phyloP scores from a whole-genome alignment of 1,140 invertebrate genomes.

The Drosophila arawakana region DNA sequence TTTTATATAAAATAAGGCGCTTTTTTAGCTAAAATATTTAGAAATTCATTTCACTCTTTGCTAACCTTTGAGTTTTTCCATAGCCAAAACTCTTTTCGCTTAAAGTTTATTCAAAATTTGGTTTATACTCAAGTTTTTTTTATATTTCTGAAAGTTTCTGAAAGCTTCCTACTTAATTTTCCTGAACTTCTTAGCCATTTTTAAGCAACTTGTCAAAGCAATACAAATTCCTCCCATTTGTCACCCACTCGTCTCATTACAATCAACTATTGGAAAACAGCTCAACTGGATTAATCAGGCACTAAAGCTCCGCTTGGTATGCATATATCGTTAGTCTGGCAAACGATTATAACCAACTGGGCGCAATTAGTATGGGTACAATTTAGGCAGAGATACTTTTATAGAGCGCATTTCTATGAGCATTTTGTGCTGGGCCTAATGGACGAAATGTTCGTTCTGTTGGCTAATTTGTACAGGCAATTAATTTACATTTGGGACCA shows the following conservation, averaged over 20 bases:
- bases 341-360: conserved; percentile 9
- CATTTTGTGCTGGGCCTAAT: conserved; percentile 45
- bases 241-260: not conserved
- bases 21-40: too few relatives aligned
- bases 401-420: conserved; percentile 24
- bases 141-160: too few relatives aligned
- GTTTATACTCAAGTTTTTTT: too few relatives aligned
- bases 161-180: too few relatives aligned
- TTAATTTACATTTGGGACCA: conserved; percentile 71
- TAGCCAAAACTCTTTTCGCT: too few relatives aligned
- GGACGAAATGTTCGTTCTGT: conserved; percentile 60
- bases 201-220: too few relatives aligned
- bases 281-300: not conserved
- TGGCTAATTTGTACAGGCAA: conserved; percentile 79
- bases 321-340: conserved; percentile 20
- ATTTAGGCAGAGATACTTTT: conserved; percentile 39
- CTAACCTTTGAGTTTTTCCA: too few relatives aligned
- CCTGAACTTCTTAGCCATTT: too few relatives aligned
- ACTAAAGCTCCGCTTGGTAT: conserved; percentile 1
- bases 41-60: too few relatives aligned
- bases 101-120: too few relatives aligned
- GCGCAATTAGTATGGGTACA: conserved; percentile 32
- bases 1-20: too few relatives aligned
- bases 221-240: too few relatives aligned
- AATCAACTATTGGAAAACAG: conserved; percentile 1